Percentiles rank a stretch among this genome's conserved stretches.
These are phyloP conservation scores for Myanophis thanlyinensis DNA, from an alignment of 2,113 vertebrate genomes.

Conservation along the genomic window DNA sequence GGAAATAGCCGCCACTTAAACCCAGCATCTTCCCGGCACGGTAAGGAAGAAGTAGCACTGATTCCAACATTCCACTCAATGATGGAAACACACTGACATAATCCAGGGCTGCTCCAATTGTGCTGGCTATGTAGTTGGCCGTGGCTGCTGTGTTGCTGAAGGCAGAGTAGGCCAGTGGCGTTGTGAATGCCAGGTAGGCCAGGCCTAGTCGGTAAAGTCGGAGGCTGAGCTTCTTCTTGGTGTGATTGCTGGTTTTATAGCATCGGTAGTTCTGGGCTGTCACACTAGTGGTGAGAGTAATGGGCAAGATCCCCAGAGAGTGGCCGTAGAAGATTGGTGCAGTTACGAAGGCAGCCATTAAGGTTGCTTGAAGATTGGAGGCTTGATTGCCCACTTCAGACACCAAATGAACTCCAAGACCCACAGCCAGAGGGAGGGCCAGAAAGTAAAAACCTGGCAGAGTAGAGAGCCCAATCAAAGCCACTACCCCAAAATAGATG, in stretches of 20 bases:
- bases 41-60: slow-evolving; percentile 80
- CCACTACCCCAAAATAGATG: slow-evolving; percentile 82
- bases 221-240: slow-evolving; percentile 49
- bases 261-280: slow-evolving; percentile 73
- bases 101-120: slow-evolving; percentile 73
- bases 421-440: slow-evolving; percentile 81
- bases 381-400: slow-evolving; percentile 81
- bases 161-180: slow-evolving; percentile 76
- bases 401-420: slow-evolving; percentile 84
- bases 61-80: slow-evolving; percentile 73
- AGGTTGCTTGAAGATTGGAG: slow-evolving; percentile 72
- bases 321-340: slow-evolving; percentile 84
- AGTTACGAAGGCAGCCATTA: slow-evolving; percentile 75
- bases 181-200: slow-evolving; percentile 81
- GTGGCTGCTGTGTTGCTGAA: slow-evolving; percentile 81
- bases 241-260: slow-evolving; percentile 58
- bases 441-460: slow-evolving; percentile 80
- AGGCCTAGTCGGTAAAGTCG: slow-evolving; percentile 79
- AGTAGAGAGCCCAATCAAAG: slow-evolving; percentile 79
- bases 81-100: slow-evolving; percentile 82
- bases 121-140: slow-evolving; percentile 73
- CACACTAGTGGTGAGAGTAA: slow-evolving; percentile 80
- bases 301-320: slow-evolving; percentile 78
- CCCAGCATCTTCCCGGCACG: slow-evolving; percentile 58
- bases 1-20: slow-evolving; percentile 68